Conservation (phyloP, 2,113 vertebrate genomes). For the Cephalopholis sonnerati region DNA sequence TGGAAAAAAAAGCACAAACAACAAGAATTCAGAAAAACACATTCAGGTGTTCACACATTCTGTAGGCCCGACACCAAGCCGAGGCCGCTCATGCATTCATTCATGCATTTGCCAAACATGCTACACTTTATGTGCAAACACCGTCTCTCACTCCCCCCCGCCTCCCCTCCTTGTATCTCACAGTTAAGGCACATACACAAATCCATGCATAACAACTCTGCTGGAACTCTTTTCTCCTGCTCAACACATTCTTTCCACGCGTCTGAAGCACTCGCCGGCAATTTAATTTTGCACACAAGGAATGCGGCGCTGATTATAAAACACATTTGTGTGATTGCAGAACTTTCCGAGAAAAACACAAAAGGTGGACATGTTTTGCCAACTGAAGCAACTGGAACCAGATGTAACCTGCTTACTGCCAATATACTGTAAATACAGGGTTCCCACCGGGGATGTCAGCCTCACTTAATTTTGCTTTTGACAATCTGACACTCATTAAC, state of each 20-base stretch:
- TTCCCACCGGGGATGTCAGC: no score
- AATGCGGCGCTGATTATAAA: constrained; percentile 51
- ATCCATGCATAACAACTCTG: constrained; percentile 42
- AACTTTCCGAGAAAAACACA: constrained; percentile 25
- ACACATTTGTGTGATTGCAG: constrained; percentile 36
- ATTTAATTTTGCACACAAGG: constrained; percentile 47
- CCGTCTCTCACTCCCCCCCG: neutral
- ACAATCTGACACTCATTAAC: no score
- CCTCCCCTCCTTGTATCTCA: neutral
- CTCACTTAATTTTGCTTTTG: no score
- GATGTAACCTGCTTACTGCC: constrained; percentile 36
- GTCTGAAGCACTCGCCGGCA: neutral
- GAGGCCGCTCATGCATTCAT: constrained; percentile 74
- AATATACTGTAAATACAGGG: neutral
- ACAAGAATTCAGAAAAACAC: constrained; percentile 46
- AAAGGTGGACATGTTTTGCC: neutral
- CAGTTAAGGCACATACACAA: constrained; percentile 28
- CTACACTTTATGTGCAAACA: constrained; percentile 57
- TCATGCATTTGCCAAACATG: constrained; percentile 62
- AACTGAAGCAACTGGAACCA: constrained; percentile 39
- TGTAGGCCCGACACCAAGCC: constrained; percentile 27
- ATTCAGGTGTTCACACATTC: constrained; percentile 70
- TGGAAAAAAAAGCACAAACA: constrained; percentile 45
- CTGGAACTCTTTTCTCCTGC: neutral
- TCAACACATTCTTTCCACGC: constrained; percentile 33